A percentile compares a stretch with the other conserved stretches of the same genome.
Evolutionary conservation across 2,888 invertebrate species (phyloP).

Genomic region (Serripes groenlandicus): DNA sequence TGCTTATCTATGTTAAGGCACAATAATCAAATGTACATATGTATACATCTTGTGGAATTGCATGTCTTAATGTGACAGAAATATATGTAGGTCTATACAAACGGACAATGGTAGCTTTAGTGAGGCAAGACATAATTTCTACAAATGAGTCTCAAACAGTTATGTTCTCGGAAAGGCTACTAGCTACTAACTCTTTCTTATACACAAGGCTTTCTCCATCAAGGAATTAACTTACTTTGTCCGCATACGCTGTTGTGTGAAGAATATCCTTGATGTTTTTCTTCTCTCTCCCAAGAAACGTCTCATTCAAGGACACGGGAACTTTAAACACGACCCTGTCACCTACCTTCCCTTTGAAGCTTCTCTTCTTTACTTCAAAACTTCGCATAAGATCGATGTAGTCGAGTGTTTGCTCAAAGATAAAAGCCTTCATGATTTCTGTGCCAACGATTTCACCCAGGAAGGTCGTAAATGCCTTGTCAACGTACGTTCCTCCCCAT

Average conservation of each 20-base stretch:
- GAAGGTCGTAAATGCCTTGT: slow-evolving; percentile 34
- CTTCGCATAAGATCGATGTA: slow-evolving; percentile 47
- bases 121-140: no score
- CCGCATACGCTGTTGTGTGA: slow-evolving; percentile 8
- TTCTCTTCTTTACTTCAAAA: slow-evolving; percentile 57
- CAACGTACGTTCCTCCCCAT: slow-evolving; percentile 39
- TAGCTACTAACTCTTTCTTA: no score
- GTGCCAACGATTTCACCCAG: slow-evolving; percentile 47
- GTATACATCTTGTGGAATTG: no score
- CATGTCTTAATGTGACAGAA: no score
- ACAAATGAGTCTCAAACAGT: no score
- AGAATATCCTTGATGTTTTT: slow-evolving; percentile 40
- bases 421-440: slow-evolving; percentile 37
- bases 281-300: neutral
- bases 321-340: slow-evolving; percentile 50
- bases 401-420: slow-evolving; percentile 28
- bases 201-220: no score
- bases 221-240: slow-evolving; percentile 14
- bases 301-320: slow-evolving; percentile 34
- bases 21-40: no score
- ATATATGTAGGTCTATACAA: no score
- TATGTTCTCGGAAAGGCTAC: no score
- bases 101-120: no score
- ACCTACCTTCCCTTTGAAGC: slow-evolving; percentile 27
- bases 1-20: no score